Conservation (phyloP, 2,888 invertebrate species). For the Microctonus hyperodae region DNA sequence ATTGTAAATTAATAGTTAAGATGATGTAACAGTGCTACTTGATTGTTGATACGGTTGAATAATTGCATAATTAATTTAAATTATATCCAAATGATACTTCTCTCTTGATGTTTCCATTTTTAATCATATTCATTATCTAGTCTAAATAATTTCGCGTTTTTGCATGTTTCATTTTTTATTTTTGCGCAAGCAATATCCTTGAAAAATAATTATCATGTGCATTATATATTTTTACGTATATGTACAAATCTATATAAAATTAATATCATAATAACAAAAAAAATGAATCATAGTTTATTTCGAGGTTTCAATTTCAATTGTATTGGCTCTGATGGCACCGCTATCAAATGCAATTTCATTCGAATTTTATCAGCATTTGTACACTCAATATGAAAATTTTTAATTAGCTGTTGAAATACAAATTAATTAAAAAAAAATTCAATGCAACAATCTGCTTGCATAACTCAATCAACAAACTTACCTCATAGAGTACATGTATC, state of each 20-base stretch:
- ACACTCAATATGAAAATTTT: constrained; percentile 66
- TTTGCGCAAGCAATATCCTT: constrained; percentile 3
- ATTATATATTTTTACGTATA: constrained; percentile 21
- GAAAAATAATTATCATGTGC: not conserved
- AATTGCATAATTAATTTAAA: not conserved
- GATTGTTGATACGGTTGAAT: not conserved
- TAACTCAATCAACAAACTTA: constrained; percentile 53
- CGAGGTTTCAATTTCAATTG: constrained; percentile 59
- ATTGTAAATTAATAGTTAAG: not conserved
- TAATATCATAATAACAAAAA: constrained; percentile 14
- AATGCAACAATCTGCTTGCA: too few species aligned
- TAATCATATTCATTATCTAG: constrained; percentile 7
- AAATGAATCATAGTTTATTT: constrained; percentile 19
- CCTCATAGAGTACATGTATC: constrained; percentile 72
- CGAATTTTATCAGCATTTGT: constrained; percentile 66
- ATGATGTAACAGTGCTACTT: not conserved
- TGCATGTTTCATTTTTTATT: constrained; percentile 20
- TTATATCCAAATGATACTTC: not conserved
- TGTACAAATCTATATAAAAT: not conserved
- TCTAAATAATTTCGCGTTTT: constrained; percentile 10
- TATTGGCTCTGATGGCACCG: constrained; percentile 68
- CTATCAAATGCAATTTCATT: constrained; percentile 69
- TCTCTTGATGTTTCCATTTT: not conserved
- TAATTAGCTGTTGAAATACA: constrained; percentile 62
- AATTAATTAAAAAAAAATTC: too few species aligned